Evolutionary conservation across 2,888 invertebrate species (phyloP).

Genomic region (Clostera curtula): DNA sequence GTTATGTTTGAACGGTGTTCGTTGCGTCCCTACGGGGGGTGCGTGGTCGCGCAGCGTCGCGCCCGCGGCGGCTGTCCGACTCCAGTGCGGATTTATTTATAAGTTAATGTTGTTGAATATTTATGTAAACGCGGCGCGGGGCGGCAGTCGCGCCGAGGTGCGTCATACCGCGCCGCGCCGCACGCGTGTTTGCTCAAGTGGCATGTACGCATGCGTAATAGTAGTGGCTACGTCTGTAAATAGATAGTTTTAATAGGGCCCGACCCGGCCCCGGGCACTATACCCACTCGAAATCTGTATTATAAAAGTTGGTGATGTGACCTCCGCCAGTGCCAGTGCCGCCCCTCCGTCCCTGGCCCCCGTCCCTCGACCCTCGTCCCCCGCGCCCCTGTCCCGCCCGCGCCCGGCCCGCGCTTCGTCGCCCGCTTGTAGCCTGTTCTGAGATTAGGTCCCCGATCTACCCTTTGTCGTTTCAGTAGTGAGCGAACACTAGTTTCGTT

Average conservation of each 20-base stretch:
- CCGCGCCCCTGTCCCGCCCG: constrained; percentile 25
- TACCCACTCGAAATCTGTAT: constrained; percentile 28
- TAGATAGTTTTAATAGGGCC: constrained; percentile 55
- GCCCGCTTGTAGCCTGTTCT: constrained; percentile 39
- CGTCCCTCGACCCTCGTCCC: constrained; percentile 21
- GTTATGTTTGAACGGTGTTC: constrained; percentile 39
- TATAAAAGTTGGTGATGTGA: constrained; percentile 28
- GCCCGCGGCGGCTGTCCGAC: constrained; percentile 23
- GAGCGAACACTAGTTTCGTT: constrained; percentile 68
- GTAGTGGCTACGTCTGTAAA: constrained; percentile 62
- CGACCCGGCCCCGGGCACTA: constrained; percentile 34
- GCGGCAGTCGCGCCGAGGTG: constrained; percentile 7
- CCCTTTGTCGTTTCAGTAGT: constrained; percentile 55
- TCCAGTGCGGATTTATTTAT: constrained; percentile 21
- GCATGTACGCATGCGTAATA: constrained; percentile 52
- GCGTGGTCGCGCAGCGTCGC: constrained; percentile 23
- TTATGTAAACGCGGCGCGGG: constrained; percentile 30
- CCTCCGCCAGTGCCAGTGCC: constrained; percentile 35
- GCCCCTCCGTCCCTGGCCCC: constrained; percentile 17
- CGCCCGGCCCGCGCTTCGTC: constrained; percentile 47
- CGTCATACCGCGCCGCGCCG: constrained; percentile 19
- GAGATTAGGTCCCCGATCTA: constrained; percentile 42
- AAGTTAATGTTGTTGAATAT: constrained; percentile 44
- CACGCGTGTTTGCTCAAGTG: constrained; percentile 60
- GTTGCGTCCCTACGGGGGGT: constrained; percentile 43